phyloP scores from a whole-genome alignment of 2,888 invertebrate genomes.

The Erannis defoliaria region DNA sequence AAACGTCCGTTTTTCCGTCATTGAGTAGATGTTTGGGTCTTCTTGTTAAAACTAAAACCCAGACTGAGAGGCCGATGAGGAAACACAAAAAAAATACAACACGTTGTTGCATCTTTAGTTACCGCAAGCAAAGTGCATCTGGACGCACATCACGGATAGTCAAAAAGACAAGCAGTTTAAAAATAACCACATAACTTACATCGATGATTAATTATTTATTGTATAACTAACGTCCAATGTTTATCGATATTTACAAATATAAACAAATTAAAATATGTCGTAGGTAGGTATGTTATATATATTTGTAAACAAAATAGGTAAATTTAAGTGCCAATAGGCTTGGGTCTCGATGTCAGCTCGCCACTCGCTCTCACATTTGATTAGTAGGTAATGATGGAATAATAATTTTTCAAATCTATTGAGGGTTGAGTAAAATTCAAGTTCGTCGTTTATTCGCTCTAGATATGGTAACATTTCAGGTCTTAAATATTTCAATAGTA shows the following conservation, averaged over 20 bases:
- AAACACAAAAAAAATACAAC: neutral
- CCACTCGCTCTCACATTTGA: too few relatives aligned
- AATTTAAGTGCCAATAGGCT: neutral
- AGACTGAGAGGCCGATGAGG: neutral
- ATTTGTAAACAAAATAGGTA: neutral
- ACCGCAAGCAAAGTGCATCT: neutral
- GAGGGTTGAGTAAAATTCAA: too few relatives aligned
- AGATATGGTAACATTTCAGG: too few relatives aligned
- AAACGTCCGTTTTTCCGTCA: neutral
- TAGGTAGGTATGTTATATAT: neutral
- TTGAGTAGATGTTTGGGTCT: neutral
- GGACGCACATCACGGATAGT: neutral
- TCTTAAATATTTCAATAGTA: too few relatives aligned
- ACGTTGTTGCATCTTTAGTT: constrained; percentile 4
- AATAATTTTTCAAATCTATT: too few relatives aligned
- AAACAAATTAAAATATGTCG: neutral
- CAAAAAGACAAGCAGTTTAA: neutral
- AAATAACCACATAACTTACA: neutral
- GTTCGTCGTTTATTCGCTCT: too few relatives aligned
- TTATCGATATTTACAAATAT: neutral
- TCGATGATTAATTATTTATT: neutral
- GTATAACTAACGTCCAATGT: neutral
- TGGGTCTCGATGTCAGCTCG: too few relatives aligned
- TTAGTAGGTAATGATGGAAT: too few relatives aligned
- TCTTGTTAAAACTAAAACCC: neutral